Evolutionary conservation across 2,888 invertebrate genomes (phyloP).

Genomic region (Tanypteryx hageni): DNA sequence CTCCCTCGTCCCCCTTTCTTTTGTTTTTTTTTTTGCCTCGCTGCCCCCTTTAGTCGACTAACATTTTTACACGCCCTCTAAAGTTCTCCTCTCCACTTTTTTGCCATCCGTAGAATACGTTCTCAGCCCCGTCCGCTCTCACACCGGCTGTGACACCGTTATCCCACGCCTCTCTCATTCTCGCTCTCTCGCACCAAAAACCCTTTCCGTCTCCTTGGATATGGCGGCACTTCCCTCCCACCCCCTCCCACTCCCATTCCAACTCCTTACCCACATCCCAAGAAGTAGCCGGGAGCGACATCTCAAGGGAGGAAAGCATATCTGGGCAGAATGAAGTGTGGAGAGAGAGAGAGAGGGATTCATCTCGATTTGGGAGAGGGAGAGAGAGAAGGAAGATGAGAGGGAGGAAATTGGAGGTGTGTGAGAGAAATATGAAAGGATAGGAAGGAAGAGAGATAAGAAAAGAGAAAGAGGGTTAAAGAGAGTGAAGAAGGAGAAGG

Average conservation of each 20-base stretch:
- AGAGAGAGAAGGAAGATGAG: not conserved
- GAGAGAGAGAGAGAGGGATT: not conserved
- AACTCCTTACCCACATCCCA: not conserved
- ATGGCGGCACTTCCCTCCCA: not conserved
- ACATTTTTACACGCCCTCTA: not conserved
- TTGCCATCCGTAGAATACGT: no score
- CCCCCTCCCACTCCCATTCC: not conserved
- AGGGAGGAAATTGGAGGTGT: not conserved
- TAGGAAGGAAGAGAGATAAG: no score
- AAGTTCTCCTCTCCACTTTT: not conserved
- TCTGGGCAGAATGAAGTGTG: not conserved
- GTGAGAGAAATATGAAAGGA: no score
- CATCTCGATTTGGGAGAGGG: not conserved
- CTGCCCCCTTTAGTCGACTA: not conserved
- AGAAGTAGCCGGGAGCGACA: not conserved
- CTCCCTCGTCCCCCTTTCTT: no score
- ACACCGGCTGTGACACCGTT: not conserved
- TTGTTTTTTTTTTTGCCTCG: conserved; percentile 8
- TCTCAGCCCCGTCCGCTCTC: not conserved
- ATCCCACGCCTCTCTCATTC: not conserved
- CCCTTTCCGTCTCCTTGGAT: conserved; percentile 23
- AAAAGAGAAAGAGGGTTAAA: not conserved
- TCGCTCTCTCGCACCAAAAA: not conserved
- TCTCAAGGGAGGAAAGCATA: not conserved
- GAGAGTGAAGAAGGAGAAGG: not conserved